Evolutionary conservation across 2,888 invertebrate species (phyloP), one percentile per base, ranked within the genome.

Genomic region (Ectemnius lituratus): DNA sequence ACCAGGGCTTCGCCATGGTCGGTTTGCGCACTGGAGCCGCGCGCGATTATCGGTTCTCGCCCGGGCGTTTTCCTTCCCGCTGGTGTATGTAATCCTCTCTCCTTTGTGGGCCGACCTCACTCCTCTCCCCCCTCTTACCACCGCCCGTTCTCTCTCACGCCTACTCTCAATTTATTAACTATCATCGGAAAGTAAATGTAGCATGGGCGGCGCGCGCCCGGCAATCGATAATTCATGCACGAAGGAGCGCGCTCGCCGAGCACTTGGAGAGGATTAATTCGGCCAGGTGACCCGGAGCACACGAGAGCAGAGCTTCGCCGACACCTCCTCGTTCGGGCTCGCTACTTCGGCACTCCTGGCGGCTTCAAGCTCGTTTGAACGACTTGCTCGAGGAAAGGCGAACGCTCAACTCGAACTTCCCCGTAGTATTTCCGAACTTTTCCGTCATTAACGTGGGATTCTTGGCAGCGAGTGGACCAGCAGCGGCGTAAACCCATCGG

Each of bases 181-280:
- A 86, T 85, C 85, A 85, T 83, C 76, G 73, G 74, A 72, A 81
- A 81, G 80, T 70, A 81, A 79, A 83, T 81, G 77, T 81, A 82
- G 79, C 77, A 77, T 82, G 70, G 67, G 46, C 58, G 65, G 62
- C 47, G 66, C 63, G 62, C 49, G 18, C 23, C 23, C 23, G 56
- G 52, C 62, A 78, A 83, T 87, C 84, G 78, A 86, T 86, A 86
- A 81, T 86, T 86, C 82, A 86, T 81, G 85, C 85, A 81, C 83
- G 83, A 80, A 76, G 71, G 46, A 81, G 76, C 81, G 76, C 81
- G 78, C 70, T 75, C 66, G 79, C 73, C 62, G 63, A 52, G 52
- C 37, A 37, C 77, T 49, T 66, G 76, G 73, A 70, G 76, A 80
- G 76, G 76, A 83, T 81, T 81, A 83, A 84, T 81, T 83, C 79